Conservation (phyloP, 2,888 invertebrate species). For the Luperina testacea region DNA sequence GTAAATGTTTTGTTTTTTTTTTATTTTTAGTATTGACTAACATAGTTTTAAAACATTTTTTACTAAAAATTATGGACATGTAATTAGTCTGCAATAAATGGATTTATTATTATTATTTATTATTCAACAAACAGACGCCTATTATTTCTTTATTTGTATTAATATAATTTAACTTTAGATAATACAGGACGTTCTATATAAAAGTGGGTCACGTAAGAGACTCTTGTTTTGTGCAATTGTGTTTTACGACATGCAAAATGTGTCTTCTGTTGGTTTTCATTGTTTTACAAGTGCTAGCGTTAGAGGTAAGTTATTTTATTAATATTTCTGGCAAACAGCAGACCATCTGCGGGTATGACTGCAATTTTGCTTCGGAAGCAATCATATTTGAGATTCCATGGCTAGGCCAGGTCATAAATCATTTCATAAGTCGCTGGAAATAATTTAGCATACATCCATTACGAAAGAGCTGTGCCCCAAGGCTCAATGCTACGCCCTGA, state of each 20-base stretch:
- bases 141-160: background rate
- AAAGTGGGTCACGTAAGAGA: conserved; percentile 48
- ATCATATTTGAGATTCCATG: background rate
- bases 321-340: background rate
- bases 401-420: no score
- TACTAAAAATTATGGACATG: no score
- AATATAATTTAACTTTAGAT: conserved; percentile 7
- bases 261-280: conserved; percentile 27
- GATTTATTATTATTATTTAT: no score
- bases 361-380: background rate
- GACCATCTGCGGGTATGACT: background rate
- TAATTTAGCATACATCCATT: background rate
- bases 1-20: no score
- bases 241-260: conserved; percentile 29
- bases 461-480: background rate
- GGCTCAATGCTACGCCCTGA: background rate
- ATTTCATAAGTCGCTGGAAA: background rate
- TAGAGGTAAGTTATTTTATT: conserved; percentile 46
- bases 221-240: conserved; percentile 29
- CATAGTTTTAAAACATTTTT: no score
- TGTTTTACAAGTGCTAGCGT: conserved; percentile 23
- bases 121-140: conserved; percentile 4
- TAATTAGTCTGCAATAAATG: no score
- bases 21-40: no score
- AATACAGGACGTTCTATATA: conserved; percentile 37